Conservation (phyloP, 2,113 vertebrate genomes). For the Cryptotis parvus region DNA sequence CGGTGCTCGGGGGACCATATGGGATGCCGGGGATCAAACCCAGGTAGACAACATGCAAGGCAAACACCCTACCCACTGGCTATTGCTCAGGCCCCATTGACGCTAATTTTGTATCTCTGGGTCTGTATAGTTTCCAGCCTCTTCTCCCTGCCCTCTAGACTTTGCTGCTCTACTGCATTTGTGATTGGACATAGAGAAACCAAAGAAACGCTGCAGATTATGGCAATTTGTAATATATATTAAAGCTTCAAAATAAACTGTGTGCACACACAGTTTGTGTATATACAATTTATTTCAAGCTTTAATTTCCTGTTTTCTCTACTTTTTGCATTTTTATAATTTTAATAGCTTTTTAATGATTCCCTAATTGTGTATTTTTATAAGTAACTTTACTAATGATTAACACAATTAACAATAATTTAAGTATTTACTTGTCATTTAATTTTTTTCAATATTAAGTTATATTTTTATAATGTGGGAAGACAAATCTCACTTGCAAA, state of each 20-base stretch:
- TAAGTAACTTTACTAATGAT: neutral
- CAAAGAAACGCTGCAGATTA: neutral
- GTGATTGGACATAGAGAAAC: neutral
- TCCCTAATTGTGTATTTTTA: neutral
- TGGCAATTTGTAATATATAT: neutral
- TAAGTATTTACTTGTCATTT: neutral
- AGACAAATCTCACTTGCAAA: constrained; percentile 35
- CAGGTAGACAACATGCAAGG: too few relatives aligned
- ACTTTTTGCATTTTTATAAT: neutral
- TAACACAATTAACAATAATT: constrained; percentile 14
- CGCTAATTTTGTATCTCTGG: neutral
- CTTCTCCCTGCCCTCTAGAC: neutral
- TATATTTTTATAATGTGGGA: neutral
- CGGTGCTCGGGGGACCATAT: too few relatives aligned
- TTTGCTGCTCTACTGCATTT: neutral
- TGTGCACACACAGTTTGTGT: too few relatives aligned
- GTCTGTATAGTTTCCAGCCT: neutral
- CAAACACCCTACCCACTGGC: too few relatives aligned
- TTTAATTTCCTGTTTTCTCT: constrained; percentile 11
- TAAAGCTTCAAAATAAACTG: too few relatives aligned
- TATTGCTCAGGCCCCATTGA: too few relatives aligned
- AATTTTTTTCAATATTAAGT: neutral
- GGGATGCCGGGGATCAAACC: too few relatives aligned
- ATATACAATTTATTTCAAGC: neutral
- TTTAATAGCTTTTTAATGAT: constrained; percentile 18